Conservation (phyloP, 1,140 invertebrate genomes). For the Cotesia glomerata region DNA sequence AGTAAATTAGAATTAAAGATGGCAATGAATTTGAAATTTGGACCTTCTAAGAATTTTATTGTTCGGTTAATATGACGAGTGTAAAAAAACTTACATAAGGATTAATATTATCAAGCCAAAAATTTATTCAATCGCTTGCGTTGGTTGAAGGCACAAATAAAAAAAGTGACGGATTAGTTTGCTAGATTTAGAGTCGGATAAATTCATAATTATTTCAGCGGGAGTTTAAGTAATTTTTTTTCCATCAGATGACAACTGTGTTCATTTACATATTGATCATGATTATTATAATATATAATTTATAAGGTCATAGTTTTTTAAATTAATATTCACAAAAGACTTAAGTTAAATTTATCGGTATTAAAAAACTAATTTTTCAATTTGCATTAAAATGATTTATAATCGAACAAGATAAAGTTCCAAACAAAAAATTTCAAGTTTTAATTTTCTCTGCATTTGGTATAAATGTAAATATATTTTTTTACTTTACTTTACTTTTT, state of each 20-base stretch:
- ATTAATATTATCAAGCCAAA: neutral
- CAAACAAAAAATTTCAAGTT: too few species aligned
- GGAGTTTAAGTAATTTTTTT: neutral
- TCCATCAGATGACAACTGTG: neutral
- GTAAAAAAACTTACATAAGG: neutral
- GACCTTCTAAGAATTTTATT: constrained; percentile 15
- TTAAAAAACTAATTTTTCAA: too few species aligned
- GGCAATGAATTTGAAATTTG: neutral
- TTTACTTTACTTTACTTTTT: too few species aligned
- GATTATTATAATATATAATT: too few species aligned
- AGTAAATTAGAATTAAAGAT: neutral
- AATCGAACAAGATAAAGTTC: too few species aligned
- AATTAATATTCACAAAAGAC: too few species aligned
- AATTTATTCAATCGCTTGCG: neutral
- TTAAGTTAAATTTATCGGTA: too few species aligned
- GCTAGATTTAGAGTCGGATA: neutral
- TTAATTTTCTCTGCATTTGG: too few species aligned
- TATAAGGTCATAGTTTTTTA: too few species aligned
- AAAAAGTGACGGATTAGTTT: constrained; percentile 2
- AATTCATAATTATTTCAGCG: constrained; percentile 2
- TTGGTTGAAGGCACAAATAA: neutral
- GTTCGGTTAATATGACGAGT: neutral
- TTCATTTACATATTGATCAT: too few species aligned
- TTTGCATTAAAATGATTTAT: too few species aligned
- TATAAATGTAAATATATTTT: too few species aligned